phyloP scores from a whole-genome alignment of 2,113 vertebrate species.

The Tachysurus fulvidraco region DNA sequence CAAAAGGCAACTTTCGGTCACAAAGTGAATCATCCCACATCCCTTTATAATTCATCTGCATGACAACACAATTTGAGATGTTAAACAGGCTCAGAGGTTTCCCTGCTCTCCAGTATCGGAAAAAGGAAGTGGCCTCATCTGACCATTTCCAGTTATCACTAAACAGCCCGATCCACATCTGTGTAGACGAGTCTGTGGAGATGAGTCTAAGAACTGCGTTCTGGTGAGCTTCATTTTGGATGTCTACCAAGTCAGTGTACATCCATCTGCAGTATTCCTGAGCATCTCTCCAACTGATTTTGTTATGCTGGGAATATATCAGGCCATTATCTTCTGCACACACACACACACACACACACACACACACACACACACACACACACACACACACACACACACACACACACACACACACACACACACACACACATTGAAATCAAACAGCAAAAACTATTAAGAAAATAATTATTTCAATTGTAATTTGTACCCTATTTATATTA shows the following conservation, averaged over 20 bases:
- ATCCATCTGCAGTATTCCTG: slow-evolving; percentile 20
- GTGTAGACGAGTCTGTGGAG: no score
- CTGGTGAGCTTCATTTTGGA: neutral
- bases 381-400: neutral
- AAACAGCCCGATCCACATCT: slow-evolving; percentile 33
- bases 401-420: slow-evolving; percentile 19
- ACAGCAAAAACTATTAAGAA: neutral
- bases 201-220: neutral
- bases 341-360: neutral
- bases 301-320: neutral
- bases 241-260: slow-evolving; percentile 31
- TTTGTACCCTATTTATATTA: neutral
- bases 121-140: slow-evolving; percentile 10
- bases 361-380: slow-evolving; percentile 19
- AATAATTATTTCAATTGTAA: neutral
- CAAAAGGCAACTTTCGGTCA: neutral
- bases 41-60: neutral
- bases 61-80: slow-evolving; percentile 19
- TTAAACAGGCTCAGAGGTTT: neutral
- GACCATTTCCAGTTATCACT: slow-evolving; percentile 37
- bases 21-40: slow-evolving; percentile 23
- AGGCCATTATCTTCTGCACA: neutral
- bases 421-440: neutral
- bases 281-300: slow-evolving; percentile 9
- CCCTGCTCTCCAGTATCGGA: slow-evolving; percentile 24